These are phyloP conservation scores for Otolemur crassicaudatus DNA, from an alignment of 2,797 vertebrate genomes.

Conservation along the genomic window DNA sequence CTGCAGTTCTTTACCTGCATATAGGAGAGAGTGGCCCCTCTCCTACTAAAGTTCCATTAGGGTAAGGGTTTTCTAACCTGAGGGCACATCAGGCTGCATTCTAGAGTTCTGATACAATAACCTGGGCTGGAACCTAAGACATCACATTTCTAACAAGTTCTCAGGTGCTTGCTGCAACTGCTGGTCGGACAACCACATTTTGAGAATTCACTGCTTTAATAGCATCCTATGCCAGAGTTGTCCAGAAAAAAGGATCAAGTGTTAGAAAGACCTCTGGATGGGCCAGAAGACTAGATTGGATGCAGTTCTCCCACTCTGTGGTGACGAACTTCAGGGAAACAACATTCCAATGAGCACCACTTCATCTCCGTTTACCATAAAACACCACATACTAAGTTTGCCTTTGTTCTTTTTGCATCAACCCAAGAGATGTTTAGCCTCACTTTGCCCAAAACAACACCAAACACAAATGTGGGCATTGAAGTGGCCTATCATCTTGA, in stretches of 20 bases:
- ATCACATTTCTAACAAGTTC: neutral
- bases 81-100: neutral
- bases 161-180: neutral
- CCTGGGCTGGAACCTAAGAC: neutral
- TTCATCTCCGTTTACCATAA: neutral
- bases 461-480: neutral
- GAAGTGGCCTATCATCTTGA: neutral
- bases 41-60: neutral
- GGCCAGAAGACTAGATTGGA: neutral
- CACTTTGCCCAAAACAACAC: neutral
- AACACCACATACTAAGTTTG: neutral
- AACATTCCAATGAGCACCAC: neutral
- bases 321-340: neutral
- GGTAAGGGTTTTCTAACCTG: neutral
- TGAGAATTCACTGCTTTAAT: neutral
- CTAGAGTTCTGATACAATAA: neutral
- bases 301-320: neutral
- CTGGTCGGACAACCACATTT: neutral
- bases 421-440: neutral
- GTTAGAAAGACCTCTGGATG: neutral
- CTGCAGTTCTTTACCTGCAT: neutral
- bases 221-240: neutral
- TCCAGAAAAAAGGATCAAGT: neutral
- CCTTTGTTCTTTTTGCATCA: neutral
- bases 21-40: neutral